Base-by-base conservation (phyloP, 2,113 vertebrate species). In the Macroglossus sobrinus region DNA sequence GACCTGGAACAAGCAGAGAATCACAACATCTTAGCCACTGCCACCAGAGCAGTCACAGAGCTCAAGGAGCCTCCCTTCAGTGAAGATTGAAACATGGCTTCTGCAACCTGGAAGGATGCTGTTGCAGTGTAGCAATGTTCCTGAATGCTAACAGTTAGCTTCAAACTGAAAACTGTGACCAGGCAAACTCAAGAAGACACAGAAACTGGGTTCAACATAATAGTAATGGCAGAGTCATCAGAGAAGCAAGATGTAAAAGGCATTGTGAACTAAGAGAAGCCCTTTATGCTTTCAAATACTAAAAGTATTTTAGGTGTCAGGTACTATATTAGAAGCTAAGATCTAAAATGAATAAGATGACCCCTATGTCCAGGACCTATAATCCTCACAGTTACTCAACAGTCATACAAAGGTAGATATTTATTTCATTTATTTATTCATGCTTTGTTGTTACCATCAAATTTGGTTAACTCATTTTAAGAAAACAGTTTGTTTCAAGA, bases 271-370 rank as follows among this genome's bases (percentile, higher is more conserved):
- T 33, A 63, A 79, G 28, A 86, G 28, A 81, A 81, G 28, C 33
- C 33, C 22, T 80, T 81, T 19, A 5, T 94, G 84, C 71, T 81
- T 92, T 85, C 72, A 81, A 87, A 89, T 38, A 86, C 0, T 85
- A 35, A 74, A 43, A 76, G 40, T 5, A 57, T 84, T 91, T 88
- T 75, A 76, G 53, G 24, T 6, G 28, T 64, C 69, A 74, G 47
- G n/a, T 72, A 57, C 57, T 71, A 35, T 38, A 35, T 47, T 74
- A 74, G 47, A 26, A 85, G 21, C 50, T 85, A 59, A 33, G 53
- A 68, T 84, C 64, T 91, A 91, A 84, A n/a, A 47, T 71, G 15
- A 95, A 85, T 75, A 43, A 69, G 30, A 79, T 61, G 79, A 95
- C 63, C 50, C 30, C 15, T 91, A 59, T n/a, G 13, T 93, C 57